These are phyloP conservation scores for Vidua macroura DNA, from an alignment of 2,113 vertebrate genomes.

Conservation along the genomic window DNA sequence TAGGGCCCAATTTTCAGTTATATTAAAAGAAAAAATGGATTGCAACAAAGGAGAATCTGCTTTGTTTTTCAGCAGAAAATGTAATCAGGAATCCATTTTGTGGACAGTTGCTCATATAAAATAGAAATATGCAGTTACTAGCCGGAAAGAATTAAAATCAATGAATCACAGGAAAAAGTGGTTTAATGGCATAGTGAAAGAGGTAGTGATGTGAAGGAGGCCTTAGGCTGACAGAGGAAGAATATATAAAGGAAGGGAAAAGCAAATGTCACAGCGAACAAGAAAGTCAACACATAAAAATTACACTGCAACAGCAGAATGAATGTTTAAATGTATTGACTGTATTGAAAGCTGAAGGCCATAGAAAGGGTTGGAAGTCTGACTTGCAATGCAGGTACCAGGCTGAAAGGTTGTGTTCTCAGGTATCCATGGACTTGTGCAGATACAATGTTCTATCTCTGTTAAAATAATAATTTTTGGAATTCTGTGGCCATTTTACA, in stretches of 20 bases:
- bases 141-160: background rate
- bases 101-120: background rate
- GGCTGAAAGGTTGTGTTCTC: background rate
- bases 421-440: background rate
- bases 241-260: slow-evolving; percentile 6
- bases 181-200: background rate
- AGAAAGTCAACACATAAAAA: background rate
- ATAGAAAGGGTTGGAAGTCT: background rate
- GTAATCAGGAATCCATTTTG: background rate
- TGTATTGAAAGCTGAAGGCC: background rate
- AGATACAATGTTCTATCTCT: background rate
- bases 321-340: background rate
- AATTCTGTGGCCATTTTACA: background rate
- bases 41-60: background rate
- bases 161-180: background rate
- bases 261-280: slow-evolving; percentile 8
- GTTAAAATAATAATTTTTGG: background rate
- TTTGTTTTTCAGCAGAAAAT: background rate
- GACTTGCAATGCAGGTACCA: background rate
- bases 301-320: background rate
- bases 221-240: background rate
- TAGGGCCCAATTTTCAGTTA: background rate
- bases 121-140: background rate
- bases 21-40: background rate
- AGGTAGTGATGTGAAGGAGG: background rate